These are phyloP conservation scores for Ophion obscuratus DNA, from an alignment of 2,888 invertebrate genomes.

Conservation along the genomic window DNA sequence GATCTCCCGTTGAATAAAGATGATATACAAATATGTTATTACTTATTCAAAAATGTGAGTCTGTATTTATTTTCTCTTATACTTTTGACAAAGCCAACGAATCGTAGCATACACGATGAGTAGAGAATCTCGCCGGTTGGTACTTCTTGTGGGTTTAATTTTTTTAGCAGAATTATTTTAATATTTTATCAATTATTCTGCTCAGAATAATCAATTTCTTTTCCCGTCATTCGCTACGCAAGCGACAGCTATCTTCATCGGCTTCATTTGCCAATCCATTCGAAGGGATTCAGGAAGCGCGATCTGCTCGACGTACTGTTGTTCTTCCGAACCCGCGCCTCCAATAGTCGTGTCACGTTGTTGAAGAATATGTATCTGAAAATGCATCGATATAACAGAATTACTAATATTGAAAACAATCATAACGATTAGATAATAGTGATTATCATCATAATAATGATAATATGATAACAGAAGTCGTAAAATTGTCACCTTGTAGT, in stretches of 20 bases:
- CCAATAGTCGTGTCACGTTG: slow-evolving; percentile 68
- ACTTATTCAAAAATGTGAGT: neutral
- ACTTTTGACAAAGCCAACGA: slow-evolving; percentile 1
- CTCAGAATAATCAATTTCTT: slow-evolving; percentile 55
- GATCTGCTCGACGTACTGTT: slow-evolving; percentile 67
- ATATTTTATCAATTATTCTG: neutral
- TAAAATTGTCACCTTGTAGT: slow-evolving; percentile 71
- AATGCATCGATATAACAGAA: neutral
- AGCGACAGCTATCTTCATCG: slow-evolving; percentile 73
- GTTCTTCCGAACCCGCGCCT: slow-evolving; percentile 55
- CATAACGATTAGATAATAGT: neutral
- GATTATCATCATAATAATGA: neutral
- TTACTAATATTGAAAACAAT: neutral
- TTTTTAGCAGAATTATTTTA: neutral
- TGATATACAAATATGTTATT: neutral
- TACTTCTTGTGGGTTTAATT: neutral
- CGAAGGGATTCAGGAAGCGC: slow-evolving; percentile 74
- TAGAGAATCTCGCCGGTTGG: neutral
- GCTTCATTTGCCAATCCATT: slow-evolving; percentile 75
- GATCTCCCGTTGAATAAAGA: no score
- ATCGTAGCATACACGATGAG: neutral
- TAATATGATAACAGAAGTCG: neutral
- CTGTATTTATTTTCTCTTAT: neutral
- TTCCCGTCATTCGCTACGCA: slow-evolving; percentile 69
- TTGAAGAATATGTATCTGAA: slow-evolving; percentile 74